These are phyloP conservation scores for Synergus itoensis DNA, from an alignment of 2,888 invertebrate species.

Conservation along the genomic window DNA sequence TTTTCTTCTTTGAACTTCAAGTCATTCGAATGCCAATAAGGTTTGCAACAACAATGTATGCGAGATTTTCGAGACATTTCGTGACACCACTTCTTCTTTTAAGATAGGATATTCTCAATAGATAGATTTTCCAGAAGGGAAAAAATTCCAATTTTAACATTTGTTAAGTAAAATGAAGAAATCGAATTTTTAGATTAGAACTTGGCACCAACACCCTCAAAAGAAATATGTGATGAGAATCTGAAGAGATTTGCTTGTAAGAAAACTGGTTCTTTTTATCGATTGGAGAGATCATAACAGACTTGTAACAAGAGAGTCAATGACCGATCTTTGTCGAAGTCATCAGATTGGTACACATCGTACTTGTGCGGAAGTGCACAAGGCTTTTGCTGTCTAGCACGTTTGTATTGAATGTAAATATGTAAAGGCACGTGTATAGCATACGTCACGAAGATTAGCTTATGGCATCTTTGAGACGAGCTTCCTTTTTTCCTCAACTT, in stretches of 20 bases:
- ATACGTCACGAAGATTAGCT: slow-evolving; percentile 23
- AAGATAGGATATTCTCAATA: no score
- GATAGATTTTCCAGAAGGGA: no score
- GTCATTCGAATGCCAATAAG: no score
- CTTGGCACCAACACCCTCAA: background rate
- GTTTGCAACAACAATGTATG: no score
- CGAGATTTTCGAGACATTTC: no score
- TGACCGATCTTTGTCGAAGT: slow-evolving; percentile 46
- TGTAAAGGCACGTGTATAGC: slow-evolving; percentile 28
- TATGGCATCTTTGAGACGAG: slow-evolving; percentile 21
- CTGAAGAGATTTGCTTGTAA: background rate
- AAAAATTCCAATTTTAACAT: no score
- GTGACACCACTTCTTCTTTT: no score
- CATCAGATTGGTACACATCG: slow-evolving; percentile 44
- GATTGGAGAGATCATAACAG: slow-evolving; percentile 8
- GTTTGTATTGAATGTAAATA: slow-evolving; percentile 38
- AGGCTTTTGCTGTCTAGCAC: slow-evolving; percentile 26
- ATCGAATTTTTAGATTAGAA: no score
- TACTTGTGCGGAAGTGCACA: slow-evolving; percentile 48
- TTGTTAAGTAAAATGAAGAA: no score
- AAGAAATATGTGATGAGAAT: slow-evolving; percentile 18
- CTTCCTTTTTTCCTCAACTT: background rate
- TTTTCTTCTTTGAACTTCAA: no score
- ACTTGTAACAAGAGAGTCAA: slow-evolving; percentile 42
- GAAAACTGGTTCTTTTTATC: background rate